Evolutionary conservation across 2,888 invertebrate species (phyloP).

Genomic region (Drosophila rellima): DNA sequence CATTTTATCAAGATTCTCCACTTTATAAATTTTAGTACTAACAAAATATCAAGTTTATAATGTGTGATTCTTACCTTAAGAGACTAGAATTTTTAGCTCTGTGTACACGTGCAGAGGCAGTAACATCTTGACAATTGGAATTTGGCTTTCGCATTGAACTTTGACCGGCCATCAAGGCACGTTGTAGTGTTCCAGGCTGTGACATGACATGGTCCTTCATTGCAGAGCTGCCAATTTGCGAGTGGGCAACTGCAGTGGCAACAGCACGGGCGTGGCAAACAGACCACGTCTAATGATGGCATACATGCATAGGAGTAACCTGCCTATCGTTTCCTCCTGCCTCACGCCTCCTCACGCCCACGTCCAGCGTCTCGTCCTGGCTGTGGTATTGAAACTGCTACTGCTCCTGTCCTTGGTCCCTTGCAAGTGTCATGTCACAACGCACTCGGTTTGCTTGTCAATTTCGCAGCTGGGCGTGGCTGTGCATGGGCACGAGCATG

Average conservation of each 20-base stretch:
- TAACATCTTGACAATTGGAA: slow-evolving; percentile 75
- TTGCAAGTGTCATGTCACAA: slow-evolving; percentile 80
- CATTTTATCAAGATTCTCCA: not conserved
- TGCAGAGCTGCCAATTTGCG: slow-evolving; percentile 77
- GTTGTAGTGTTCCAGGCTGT: slow-evolving; percentile 44
- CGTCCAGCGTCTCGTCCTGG: slow-evolving; percentile 34
- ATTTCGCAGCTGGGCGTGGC: slow-evolving; percentile 80
- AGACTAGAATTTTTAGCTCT: not conserved
- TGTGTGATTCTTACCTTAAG: not conserved
- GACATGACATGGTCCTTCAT: slow-evolving; percentile 71
- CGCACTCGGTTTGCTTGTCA: slow-evolving; percentile 77
- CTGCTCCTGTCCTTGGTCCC: slow-evolving; percentile 44
- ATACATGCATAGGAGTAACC: slow-evolving; percentile 63
- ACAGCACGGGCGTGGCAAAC: slow-evolving; percentile 75
- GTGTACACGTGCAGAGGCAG: not conserved
- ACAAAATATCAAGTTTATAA: not conserved
- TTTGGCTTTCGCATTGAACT: slow-evolving; percentile 76
- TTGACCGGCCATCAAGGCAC: slow-evolving; percentile 65
- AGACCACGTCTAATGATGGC: slow-evolving; percentile 79
- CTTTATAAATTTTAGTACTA: not conserved
- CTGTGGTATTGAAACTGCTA: slow-evolving; percentile 4
- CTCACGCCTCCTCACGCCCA: slow-evolving; percentile 31
- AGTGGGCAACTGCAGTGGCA: slow-evolving; percentile 33
- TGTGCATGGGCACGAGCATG: slow-evolving; percentile 60
- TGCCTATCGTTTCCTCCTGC: slow-evolving; percentile 30